These are phyloP conservation scores for Drosophila quadrilineata DNA, from an alignment of 1,140 invertebrate genomes.

Conservation along the genomic window DNA sequence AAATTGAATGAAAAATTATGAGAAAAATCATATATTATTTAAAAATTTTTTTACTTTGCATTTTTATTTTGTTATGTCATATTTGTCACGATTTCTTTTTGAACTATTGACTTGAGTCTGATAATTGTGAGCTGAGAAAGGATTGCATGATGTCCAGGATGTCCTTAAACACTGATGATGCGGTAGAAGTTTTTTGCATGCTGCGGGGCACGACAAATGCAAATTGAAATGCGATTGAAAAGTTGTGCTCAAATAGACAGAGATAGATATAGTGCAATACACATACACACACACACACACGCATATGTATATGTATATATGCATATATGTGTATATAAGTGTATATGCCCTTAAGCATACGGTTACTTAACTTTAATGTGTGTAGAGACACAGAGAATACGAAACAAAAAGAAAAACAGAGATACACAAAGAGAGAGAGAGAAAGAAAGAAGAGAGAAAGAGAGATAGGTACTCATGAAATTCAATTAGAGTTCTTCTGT, in stretches of 20 bases:
- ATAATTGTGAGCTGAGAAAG: too few species aligned
- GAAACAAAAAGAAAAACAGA: too few species aligned
- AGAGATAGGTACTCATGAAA: constrained; percentile 31
- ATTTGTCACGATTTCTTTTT: too few species aligned
- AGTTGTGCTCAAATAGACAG: constrained; percentile 43
- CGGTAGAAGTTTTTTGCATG: too few species aligned
- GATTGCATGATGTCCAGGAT: too few species aligned
- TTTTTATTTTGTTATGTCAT: too few species aligned
- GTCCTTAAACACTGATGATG: too few species aligned
- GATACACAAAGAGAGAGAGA: constrained; percentile 5
- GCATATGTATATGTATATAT: background rate
- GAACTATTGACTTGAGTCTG: too few species aligned
- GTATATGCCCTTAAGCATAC: background rate
- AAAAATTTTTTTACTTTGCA: too few species aligned
- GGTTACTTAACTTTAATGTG: background rate
- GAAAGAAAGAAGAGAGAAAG: background rate
- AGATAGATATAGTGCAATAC: constrained; percentile 1
- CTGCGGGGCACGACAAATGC: constrained; percentile 15
- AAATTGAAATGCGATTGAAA: constrained; percentile 68
- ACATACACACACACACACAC: background rate
- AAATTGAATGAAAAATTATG: too few species aligned
- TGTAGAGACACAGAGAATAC: constrained; percentile 1
- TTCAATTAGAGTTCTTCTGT: constrained; percentile 72
- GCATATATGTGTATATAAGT: background rate
- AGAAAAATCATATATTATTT: too few species aligned